A percentile compares a stretch with the other conserved stretches of the same genome.
Conservation (phyloP, 37 sponge, comb jelly and placozoan genomes). For the Aphrocallistes beatrix region DNA sequence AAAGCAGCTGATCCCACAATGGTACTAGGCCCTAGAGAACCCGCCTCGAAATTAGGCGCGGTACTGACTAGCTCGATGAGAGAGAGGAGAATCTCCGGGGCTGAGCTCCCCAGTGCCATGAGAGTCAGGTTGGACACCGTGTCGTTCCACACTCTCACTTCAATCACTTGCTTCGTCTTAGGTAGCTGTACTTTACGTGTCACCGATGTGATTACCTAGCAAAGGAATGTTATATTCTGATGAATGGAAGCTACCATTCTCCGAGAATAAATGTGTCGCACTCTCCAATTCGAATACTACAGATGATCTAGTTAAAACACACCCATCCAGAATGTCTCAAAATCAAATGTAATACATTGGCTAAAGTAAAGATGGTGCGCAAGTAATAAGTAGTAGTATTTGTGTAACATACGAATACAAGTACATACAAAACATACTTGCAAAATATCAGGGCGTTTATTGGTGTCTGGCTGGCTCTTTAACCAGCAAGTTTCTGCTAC, state of each 20-base stretch:
- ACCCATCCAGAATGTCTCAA: background rate
- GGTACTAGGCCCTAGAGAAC: conserved; percentile 36
- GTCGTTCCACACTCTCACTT: conserved; percentile 58
- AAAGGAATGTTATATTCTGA: background rate
- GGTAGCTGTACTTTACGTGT: background rate
- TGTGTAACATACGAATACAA: too few species aligned
- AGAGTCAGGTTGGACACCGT: conserved; percentile 55
- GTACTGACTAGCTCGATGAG: conserved; percentile 28
- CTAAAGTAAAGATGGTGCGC: background rate
- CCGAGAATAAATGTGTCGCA: too few species aligned
- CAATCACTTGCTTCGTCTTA: conserved; percentile 22
- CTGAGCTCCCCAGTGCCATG: conserved; percentile 56
- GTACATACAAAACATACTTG: background rate
- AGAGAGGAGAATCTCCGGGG: conserved; percentile 58
- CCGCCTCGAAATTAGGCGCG: background rate
- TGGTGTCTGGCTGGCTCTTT: background rate
- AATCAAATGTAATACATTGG: background rate
- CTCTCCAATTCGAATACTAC: too few species aligned
- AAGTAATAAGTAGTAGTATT: too few species aligned
- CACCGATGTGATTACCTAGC: conserved; percentile 3
- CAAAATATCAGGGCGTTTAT: background rate
- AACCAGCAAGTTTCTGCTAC: background rate
- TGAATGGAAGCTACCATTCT: too few species aligned
- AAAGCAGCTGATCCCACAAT: conserved; percentile 61
- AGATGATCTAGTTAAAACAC: background rate